A percentile compares a stretch with the other conserved stretches of the same genome.
These are phyloP conservation scores for Plebejus melissa DNA, from an alignment of 2,888 invertebrate species.

Conservation along the genomic window DNA sequence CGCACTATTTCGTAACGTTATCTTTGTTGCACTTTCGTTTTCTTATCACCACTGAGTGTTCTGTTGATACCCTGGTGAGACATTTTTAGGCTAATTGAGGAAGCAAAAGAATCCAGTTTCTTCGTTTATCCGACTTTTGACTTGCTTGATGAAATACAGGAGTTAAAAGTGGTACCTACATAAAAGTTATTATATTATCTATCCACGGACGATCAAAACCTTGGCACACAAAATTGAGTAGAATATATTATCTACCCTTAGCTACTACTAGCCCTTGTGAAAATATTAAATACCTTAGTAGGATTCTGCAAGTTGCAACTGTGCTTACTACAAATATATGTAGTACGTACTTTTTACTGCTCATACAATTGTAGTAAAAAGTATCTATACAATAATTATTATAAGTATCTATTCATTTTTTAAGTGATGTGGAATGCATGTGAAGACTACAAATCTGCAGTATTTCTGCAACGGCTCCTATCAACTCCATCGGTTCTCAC, in stretches of 20 bases:
- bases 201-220: too few species aligned
- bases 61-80: background rate
- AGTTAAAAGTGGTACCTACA: too few species aligned
- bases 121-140: background rate
- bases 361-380: background rate
- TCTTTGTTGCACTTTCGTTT: constrained; percentile 34
- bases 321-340: background rate
- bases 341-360: background rate
- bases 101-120: background rate
- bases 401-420: too few species aligned
- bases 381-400: too few species aligned
- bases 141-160: too few species aligned
- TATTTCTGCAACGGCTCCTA: background rate
- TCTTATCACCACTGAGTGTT: constrained; percentile 33
- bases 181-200: too few species aligned
- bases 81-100: background rate
- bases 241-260: too few species aligned
- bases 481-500: constrained; percentile 17
- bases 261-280: too few species aligned
- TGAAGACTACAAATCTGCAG: background rate
- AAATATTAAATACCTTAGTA: background rate
- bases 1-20: constrained; percentile 37
- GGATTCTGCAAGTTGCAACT: background rate
- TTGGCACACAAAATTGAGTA: too few species aligned
- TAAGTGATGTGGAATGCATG: background rate